phyloP scores from a whole-genome alignment of 2,797 vertebrate species.

The Knipowitschia caucasica region DNA sequence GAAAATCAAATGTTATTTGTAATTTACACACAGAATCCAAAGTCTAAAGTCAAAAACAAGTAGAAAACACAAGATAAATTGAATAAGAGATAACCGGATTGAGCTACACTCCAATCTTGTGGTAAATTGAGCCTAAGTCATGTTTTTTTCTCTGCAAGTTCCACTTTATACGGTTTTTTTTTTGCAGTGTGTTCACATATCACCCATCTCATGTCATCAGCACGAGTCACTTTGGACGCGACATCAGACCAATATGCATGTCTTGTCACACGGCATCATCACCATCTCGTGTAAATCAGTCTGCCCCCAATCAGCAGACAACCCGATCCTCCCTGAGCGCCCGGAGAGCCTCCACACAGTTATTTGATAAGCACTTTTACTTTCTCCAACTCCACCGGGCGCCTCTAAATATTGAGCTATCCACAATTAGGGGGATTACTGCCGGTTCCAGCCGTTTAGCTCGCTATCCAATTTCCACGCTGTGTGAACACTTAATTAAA shows the following conservation, averaged over 20 bases:
- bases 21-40: no score
- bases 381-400: constrained; percentile 56
- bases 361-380: constrained; percentile 54
- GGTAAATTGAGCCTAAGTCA: no score
- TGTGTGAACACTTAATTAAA: constrained; percentile 84
- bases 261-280: not conserved
- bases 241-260: not conserved
- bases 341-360: constrained; percentile 33
- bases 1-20: no score
- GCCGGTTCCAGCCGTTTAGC: constrained; percentile 76
- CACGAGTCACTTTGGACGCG: not conserved
- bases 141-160: no score
- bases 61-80: no score
- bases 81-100: no score
- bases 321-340: constrained; percentile 1
- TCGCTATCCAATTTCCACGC: constrained; percentile 79
- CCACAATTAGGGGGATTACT: constrained; percentile 77
- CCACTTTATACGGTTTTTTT: no score
- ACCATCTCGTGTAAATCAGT: not conserved
- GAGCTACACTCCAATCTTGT: no score
- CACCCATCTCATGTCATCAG: not conserved
- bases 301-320: not conserved
- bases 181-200: not conserved
- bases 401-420: constrained; percentile 77
- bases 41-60: no score